Evolutionary conservation across 2,797 vertebrate species (phyloP), one percentile per base, ranked within the genome.

Genomic region (Otolemur crassicaudatus): DNA sequence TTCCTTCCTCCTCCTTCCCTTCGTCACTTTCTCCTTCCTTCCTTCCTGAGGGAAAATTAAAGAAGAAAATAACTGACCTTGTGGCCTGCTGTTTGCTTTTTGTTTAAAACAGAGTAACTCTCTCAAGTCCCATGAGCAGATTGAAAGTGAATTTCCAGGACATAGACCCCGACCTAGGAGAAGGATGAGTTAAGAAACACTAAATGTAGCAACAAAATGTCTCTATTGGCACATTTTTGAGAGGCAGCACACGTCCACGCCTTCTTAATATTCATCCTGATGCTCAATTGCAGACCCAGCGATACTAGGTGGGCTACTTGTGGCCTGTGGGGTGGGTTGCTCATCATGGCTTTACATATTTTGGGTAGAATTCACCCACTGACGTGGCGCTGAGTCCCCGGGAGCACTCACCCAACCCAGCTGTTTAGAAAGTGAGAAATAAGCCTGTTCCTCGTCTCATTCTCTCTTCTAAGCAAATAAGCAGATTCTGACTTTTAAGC

Each of bases 361-460:
- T 86, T 25, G 40, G 82, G 40, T 27, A 53, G 53, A 92, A 88
- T 86, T 97, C 92, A 92, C 63, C 82, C 34, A 43, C 6, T 89
- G 95, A 95, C 94, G 92, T 80, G 65, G 86, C 5, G 0, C 85
- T 80, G 77, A 91, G 37, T 93, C 23, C 53, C 27, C n/a, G 37
- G 90, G 73, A 63, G 83, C 27, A n/a, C 53, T 65, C n/a, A 65
- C 70, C 63, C 73, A 40, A n/a, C 29, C 77, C 95, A 87, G 86
- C 92, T 95, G 46, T 73, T 76, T n/a, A 75, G 56, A 91, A 76
- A 84, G 76, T 31, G 86, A 95, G 95, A 76, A 77, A 37, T 4
- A 11, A 34, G 40, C 46, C 22, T 17, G 17, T 81, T 19, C 23
- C 23, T 20, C 40, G 63, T 75, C 43, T 87, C 40, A 4, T 37